Base-by-base conservation (phyloP, 1,140 invertebrate species). In the Pogonomyrmex californicus region DNA sequence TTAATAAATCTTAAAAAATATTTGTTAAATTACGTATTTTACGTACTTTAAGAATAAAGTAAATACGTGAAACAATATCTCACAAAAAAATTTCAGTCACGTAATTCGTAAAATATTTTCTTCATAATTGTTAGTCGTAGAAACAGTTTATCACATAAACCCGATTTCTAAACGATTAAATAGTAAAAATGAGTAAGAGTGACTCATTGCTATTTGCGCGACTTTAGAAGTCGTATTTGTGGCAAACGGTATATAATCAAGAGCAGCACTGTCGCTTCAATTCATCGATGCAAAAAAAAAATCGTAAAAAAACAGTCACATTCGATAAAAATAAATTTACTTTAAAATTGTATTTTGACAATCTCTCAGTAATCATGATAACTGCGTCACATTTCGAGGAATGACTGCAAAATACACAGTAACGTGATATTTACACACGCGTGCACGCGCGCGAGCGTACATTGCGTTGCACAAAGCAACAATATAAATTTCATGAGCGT, bases 401-500 rank as follows among this genome's bases (percentile, higher is more conserved):
- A 75, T 30, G 33, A n/a, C 30, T 17, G 56, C 51, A n/a, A 41
- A 56, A n/a, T 38, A 30, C 54, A 56, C 41, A 36, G 49, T 51
- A 78, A 88, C 73, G 33, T 60, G 58, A 77, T 51, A 65, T 78
- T 78, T 85, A 85, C 73, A 41, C 62, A 49, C 33, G 38, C 56
- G 17, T 9, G 4, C 17, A 23, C 58, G 4, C 4, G 38, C 33
- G 12, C 47, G 30, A 12, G 4, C 14, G 33, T 44, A 85, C 58
- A 41, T 75, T 47, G 44, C 47, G 14, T 9, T 5, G 49, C 73
- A 78, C 58, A 85, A 85, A 85, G 73, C 62, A 78, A 47, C 71
- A 78, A 77, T 78, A 78, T 78, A 85, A 85, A 85, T 85, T 85
- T 85, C 73, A 85, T 65, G 73, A 63, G 30, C 12, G 36, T 85